phyloP scores from a whole-genome alignment of 2,888 invertebrate species.

The Torymus texanus region DNA sequence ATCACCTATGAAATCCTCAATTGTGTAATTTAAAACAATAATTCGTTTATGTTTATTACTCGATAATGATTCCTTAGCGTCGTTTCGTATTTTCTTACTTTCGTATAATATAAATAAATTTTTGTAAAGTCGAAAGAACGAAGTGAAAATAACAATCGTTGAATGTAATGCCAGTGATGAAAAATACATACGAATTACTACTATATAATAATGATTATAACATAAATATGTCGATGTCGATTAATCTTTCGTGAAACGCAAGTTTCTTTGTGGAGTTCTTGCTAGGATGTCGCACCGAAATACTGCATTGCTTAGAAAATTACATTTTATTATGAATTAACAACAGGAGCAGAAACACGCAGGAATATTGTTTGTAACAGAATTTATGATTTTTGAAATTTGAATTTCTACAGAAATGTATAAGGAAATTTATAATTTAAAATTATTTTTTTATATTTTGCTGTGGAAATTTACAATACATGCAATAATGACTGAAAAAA shows the following conservation, averaged over 20 bases:
- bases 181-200: constrained; percentile 68
- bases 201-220: constrained; percentile 60
- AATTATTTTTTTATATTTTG: constrained; percentile 43
- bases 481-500: constrained; percentile 26
- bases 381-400: constrained; percentile 40
- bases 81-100: constrained; percentile 75
- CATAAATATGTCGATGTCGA: constrained; percentile 56
- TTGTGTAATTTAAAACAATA: constrained; percentile 67
- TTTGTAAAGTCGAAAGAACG: constrained; percentile 70
- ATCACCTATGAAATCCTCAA: constrained; percentile 57
- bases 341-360: constrained; percentile 40
- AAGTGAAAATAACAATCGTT: constrained; percentile 66
- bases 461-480: constrained; percentile 46
- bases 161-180: constrained; percentile 67
- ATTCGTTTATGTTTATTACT: constrained; percentile 70
- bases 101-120: constrained; percentile 70
- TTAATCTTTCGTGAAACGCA: constrained; percentile 52
- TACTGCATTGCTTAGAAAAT: constrained; percentile 40
- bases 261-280: constrained; percentile 64
- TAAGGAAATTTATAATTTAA: constrained; percentile 6
- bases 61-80: constrained; percentile 71
- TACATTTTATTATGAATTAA: constrained; percentile 46
- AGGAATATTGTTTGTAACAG: constrained; percentile 52
- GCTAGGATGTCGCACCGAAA: constrained; percentile 38
- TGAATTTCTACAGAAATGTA: constrained; percentile 50